Base-by-base conservation (phyloP, 1,140 invertebrate species). In the Micrasema minimum region DNA sequence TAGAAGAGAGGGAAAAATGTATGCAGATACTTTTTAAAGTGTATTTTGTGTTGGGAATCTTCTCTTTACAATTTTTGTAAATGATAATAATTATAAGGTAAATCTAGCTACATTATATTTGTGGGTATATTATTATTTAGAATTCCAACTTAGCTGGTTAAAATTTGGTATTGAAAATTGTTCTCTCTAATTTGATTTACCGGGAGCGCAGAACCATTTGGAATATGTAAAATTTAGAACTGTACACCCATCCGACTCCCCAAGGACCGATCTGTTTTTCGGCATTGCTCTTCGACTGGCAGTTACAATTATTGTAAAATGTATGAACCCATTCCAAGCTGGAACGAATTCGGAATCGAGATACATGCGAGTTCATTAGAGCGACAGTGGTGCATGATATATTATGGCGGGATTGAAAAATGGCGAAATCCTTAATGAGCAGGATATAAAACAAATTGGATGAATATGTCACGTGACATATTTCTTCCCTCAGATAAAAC, bases 301-400 rank as follows among this genome's bases (percentile, higher is more conserved):
- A 59, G 37, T 41, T 18, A 59, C 37, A 59, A 59, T 59, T 20
- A 59, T 38, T 59, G 55, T 41, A 59, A 59, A 59, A 59, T 38
- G 51, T 55, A 53, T 31, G 55, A 41, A 59, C 16, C 55, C 12
- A 59, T 43, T 31, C 20, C 16, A 41, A 59, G 38, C 37, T 20
- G 55, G 55, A 59, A 18, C 55, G 35, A 41, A 43, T 59, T 59
- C 22, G 37, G 20, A 59, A 59, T 59, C 22, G 14, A 14, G 18
- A 22, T 35, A 35, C 14, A 31, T 55, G 18, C 35, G 55, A 35
- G 12, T 59, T 59, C 55, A 59, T 59, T 59, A 59, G 55, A 4
- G 38, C 37, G 55, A 59, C 35, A 16, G 14, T 12, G 35, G 51
- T 11, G 16, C 14, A 35, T 59, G 55, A 59, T 59, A 43, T 38